Percentiles rank a stretch among this genome's conserved stretches.
Evolutionary conservation across 2,113 vertebrate genomes (phyloP).

Genomic region (Loxodonta africana): DNA sequence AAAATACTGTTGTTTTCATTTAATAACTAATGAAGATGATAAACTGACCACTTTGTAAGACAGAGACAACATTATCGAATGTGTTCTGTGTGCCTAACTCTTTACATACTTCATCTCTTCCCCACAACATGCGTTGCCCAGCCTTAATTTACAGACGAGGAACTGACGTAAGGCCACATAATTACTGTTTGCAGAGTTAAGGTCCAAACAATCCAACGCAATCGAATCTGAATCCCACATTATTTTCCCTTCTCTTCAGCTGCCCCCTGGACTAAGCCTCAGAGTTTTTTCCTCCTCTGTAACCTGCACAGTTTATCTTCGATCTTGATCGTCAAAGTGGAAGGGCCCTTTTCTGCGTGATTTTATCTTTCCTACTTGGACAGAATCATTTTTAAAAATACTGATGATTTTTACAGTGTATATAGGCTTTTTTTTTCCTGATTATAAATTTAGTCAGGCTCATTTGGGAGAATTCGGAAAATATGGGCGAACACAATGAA

Average conservation of each 20-base stretch:
- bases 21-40: slow-evolving; percentile 24
- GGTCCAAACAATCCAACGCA: neutral
- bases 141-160: neutral
- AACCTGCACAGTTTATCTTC: neutral
- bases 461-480: neutral
- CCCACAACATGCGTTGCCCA: neutral
- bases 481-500: neutral
- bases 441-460: neutral
- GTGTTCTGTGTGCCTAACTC: neutral
- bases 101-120: neutral
- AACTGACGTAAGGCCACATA: neutral
- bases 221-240: neutral
- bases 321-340: neutral
- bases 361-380: neutral
- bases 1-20: neutral
- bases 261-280: neutral
- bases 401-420: neutral
- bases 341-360: neutral
- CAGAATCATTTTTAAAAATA: neutral
- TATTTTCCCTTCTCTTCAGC: slow-evolving; percentile 7
- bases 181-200: neutral
- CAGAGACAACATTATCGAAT: neutral
- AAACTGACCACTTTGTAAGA: neutral
- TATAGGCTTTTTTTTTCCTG: neutral
- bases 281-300: neutral